Evolutionary conservation across 2,113 vertebrate genomes (phyloP).

Genomic region (Aspidoscelis tigris): DNA sequence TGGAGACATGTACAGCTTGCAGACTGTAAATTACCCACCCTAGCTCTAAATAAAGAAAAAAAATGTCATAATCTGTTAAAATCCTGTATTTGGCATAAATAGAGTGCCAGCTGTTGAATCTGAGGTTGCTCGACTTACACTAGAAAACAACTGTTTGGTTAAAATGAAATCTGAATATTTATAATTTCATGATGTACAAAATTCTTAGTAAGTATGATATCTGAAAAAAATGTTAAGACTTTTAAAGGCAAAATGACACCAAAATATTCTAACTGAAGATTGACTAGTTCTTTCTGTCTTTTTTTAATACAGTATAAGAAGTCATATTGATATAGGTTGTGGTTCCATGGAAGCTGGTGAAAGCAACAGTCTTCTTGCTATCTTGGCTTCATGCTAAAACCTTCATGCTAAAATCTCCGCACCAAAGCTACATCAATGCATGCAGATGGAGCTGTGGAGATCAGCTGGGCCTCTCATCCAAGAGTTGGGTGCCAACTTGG

Average conservation of each 20-base stretch:
- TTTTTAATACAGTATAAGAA: too few species aligned
- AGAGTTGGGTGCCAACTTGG: too few species aligned
- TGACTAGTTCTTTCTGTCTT: too few species aligned
- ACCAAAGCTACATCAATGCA: too few species aligned
- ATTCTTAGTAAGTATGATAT: conserved; percentile 48
- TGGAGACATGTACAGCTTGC: neutral
- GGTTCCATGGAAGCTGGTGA: too few species aligned
- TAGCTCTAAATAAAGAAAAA: conserved; percentile 49
- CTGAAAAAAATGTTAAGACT: conserved; percentile 52
- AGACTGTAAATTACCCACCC: neutral
- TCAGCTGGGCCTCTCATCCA: too few species aligned
- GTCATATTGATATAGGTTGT: too few species aligned
- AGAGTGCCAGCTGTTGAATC: conserved; percentile 65
- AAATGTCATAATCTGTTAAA: conserved; percentile 34
- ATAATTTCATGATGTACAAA: conserved; percentile 61
- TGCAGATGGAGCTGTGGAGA: too few species aligned
- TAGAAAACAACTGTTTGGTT: conserved; percentile 58
- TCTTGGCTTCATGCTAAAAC: too few species aligned
- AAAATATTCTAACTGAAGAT: too few species aligned
- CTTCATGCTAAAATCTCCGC: too few species aligned
- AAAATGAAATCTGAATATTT: conserved; percentile 71
- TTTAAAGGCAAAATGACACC: conserved; percentile 48
- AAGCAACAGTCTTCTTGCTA: too few species aligned
- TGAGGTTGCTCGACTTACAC: conserved; percentile 61
- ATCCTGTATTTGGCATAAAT: conserved; percentile 57